A percentile compares a stretch with the other conserved stretches of the same genome.
phyloP scores from a whole-genome alignment of 2,797 vertebrate species.

The Aselliscus stoliczkanus region DNA sequence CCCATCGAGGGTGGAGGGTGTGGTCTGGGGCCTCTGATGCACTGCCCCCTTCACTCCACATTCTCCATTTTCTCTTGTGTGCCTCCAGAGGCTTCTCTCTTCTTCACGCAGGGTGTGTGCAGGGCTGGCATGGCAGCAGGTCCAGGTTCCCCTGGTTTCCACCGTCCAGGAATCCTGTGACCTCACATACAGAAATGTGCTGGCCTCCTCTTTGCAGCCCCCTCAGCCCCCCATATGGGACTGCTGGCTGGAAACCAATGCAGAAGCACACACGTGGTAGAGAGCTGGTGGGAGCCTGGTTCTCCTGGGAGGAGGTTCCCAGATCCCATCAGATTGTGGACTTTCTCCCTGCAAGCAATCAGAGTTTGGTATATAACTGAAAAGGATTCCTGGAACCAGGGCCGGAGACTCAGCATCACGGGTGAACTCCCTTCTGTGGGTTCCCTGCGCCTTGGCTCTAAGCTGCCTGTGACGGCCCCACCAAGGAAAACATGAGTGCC shows the following conservation, averaged over 20 bases:
- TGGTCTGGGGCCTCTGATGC: background rate
- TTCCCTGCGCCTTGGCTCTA: background rate
- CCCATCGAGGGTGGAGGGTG: too few species aligned
- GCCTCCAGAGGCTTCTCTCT: background rate
- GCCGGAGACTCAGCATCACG: background rate
- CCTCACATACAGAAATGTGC: background rate
- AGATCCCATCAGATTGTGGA: background rate
- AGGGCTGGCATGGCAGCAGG: background rate
- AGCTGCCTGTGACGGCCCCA: background rate
- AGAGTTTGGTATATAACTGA: background rate
- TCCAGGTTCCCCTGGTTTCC: too few species aligned
- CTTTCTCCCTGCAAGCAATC: background rate
- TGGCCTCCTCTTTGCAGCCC: background rate
- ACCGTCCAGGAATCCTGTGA: background rate
- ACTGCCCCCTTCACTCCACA: fast-evolving
- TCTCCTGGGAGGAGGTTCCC: background rate
- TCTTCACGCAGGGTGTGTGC: background rate
- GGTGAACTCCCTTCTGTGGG: background rate
- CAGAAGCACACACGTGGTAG: too few species aligned
- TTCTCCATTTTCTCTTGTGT: background rate
- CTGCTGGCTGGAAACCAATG: too few species aligned
- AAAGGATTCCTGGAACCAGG: background rate
- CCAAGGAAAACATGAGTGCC: background rate
- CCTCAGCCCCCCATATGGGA: background rate
- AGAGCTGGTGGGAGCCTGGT: background rate